Evolutionary conservation across 2,113 vertebrate genomes (phyloP), one percentile per base, ranked within the genome.

Genomic region (Pedionomus torquatus): DNA sequence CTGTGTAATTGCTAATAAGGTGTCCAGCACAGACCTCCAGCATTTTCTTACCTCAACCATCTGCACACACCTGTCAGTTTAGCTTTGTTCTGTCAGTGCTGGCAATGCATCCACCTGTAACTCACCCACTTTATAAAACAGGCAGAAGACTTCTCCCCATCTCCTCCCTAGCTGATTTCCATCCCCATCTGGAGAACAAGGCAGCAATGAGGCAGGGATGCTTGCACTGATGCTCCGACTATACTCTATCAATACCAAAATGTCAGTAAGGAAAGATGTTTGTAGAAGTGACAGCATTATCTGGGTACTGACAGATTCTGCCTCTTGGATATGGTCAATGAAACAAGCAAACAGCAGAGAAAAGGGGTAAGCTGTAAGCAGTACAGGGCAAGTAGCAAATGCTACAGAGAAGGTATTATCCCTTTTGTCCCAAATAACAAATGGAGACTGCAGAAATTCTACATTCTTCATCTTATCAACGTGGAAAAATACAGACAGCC

Each of bases 351-450:
- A 64, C 11, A 78, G 49, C 70, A 71, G 61, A 41, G 84, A 84
- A 82, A 87, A 63, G 51, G 49, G 39, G 43, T 58, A 77, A 91
- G 78, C 58, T 75, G 49, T 18, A 80, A 88, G 65, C 43, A 88
- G 69, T 33, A 72, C 17, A 88, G 54, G 46, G 79, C 48, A 91
- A 90, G 51, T 13, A 84, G 61, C 18, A 91, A 92, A 55, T 49
- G 60, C 64, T 86, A 15, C 30, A 85, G 85, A 68, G 83, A 92
- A 93, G n/a, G 66, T 84, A 69, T 96, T 95, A 95, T 85, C 87
- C 95, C 87, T 94, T 95, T 95, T 82, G 82, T 95, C 64, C 71
- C 88, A 88, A 86, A 95, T 97, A 97, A 97, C 61, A 95, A 97
- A 97, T 95, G 84, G 49, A 78, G 51, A 52, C n/a, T 17, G 17